A percentile compares a stretch with the other conserved stretches of the same genome.
phyloP scores from a whole-genome alignment of 2,113 vertebrate species.

The Halichoerus grypus region DNA sequence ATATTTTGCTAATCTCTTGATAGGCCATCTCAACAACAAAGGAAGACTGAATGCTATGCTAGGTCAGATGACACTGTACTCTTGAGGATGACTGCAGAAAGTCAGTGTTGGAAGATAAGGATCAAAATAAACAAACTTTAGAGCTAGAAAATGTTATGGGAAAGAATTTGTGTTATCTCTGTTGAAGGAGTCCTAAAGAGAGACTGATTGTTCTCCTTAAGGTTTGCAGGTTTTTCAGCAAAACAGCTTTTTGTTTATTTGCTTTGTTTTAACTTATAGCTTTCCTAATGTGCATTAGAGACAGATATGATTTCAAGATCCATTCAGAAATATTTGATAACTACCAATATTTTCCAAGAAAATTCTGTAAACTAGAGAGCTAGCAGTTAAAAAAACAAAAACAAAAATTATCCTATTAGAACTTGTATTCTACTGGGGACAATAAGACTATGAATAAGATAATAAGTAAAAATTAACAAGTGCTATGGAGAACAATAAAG shows the following conservation, averaged over 20 bases:
- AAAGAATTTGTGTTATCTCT: neutral
- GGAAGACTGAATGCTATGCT: neutral
- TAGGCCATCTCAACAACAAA: neutral
- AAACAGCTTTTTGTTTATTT: neutral
- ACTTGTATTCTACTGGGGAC: neutral
- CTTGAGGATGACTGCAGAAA: neutral
- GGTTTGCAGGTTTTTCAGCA: neutral
- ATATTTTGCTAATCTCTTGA: neutral
- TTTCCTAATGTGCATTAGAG: neutral
- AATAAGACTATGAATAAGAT: neutral
- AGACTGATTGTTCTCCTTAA: neutral
- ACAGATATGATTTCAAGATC: neutral
- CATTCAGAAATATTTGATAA: conserved; percentile 1
- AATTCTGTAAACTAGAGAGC: neutral
- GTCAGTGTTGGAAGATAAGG: neutral
- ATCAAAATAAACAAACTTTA: neutral
- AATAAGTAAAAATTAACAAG: neutral
- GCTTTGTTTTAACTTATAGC: neutral
- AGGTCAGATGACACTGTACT: neutral
- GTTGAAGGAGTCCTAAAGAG: neutral
- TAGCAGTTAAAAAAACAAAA: neutral
- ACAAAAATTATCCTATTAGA: neutral
- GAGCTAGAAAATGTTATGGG: neutral
- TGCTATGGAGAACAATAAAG: neutral
- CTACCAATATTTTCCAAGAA: neutral